Evolutionary conservation across 2,888 invertebrate species (phyloP).

Genomic region (Polydesmus complanatus): DNA sequence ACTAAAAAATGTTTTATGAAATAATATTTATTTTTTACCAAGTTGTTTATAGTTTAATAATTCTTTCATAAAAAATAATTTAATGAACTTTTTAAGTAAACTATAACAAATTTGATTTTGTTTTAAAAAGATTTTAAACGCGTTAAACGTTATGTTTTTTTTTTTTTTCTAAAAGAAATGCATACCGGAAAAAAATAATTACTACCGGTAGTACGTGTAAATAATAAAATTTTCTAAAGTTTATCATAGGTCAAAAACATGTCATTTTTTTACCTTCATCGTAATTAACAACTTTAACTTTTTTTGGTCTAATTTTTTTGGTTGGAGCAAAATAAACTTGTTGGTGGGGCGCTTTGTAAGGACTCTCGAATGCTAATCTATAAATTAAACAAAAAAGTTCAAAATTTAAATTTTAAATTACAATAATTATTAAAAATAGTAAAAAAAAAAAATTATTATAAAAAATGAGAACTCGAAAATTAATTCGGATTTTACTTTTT

Average conservation of each 20-base stretch:
- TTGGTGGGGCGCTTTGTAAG: too few relatives aligned
- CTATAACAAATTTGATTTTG: neutral
- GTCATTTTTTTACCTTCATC: slow-evolving; percentile 8
- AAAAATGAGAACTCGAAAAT: too few relatives aligned
- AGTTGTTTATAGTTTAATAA: neutral
- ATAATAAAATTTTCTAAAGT: neutral
- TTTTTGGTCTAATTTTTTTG: neutral
- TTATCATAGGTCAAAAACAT: neutral
- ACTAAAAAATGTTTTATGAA: neutral
- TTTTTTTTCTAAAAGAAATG: neutral
- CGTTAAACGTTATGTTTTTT: neutral
- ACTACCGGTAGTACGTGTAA: too few relatives aligned
- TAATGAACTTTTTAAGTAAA: neutral
- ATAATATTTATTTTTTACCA: neutral
- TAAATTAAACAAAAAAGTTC: too few relatives aligned
- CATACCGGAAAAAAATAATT: neutral
- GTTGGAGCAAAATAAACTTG: slow-evolving; percentile 8
- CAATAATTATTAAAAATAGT: too few relatives aligned
- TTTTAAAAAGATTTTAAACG: neutral
- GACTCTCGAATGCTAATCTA: too few relatives aligned
- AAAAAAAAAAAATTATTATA: too few relatives aligned
- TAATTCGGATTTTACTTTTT: neutral
- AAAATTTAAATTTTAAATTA: too few relatives aligned
- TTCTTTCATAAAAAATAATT: neutral
- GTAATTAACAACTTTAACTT: slow-evolving; percentile 13